Conservation (phyloP, 2,113 vertebrate species). For the Propithecus coquereli region DNA sequence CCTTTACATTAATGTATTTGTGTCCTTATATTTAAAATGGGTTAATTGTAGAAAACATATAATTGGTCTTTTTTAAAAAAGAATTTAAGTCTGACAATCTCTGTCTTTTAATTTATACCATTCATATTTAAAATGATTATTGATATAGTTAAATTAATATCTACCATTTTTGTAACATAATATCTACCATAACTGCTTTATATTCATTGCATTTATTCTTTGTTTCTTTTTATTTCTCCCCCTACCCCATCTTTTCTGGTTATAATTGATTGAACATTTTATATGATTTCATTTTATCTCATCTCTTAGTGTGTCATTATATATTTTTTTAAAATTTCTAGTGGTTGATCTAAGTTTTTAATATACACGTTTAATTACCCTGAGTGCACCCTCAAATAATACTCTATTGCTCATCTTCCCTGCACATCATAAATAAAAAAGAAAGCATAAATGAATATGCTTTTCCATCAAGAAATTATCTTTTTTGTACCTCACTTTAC, state of each 20-base stretch:
- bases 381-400: neutral
- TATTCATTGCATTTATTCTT: neutral
- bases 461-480: neutral
- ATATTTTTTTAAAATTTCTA: neutral
- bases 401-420: neutral
- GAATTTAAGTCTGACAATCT: neutral
- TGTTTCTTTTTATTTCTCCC: neutral
- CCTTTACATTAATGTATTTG: neutral
- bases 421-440: neutral
- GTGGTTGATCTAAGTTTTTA: neutral
- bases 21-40: neutral
- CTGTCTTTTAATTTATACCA: neutral
- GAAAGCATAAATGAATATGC: neutral
- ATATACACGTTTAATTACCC: neutral
- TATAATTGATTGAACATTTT: neutral
- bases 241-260: neutral
- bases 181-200: neutral
- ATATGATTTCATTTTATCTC: neutral
- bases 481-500: neutral
- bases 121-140: neutral
- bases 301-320: neutral
- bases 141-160: neutral
- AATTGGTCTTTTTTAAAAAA: neutral
- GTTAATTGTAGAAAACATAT: neutral
- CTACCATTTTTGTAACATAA: neutral